A percentile compares a stretch with the other conserved stretches of the same genome.
Conservation (phyloP, 2,113 vertebrate species). For the Poecile atricapillus region DNA sequence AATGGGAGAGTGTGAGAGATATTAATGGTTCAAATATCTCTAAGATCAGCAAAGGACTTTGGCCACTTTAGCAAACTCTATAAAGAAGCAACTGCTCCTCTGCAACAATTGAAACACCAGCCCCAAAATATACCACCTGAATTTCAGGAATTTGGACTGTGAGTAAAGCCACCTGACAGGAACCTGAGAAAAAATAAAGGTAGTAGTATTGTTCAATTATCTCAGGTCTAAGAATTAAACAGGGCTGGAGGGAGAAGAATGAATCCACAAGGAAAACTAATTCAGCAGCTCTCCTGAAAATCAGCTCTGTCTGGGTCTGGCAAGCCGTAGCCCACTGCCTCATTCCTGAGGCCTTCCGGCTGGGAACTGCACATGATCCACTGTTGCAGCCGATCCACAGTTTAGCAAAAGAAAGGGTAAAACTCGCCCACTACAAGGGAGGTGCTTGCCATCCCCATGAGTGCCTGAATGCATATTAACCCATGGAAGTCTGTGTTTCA, state of each 20-base stretch:
- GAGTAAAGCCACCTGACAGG: neutral
- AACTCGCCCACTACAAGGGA: neutral
- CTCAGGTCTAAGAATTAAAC: neutral
- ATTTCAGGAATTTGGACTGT: neutral
- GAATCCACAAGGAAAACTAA: neutral
- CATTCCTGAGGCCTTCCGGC: accelerated
- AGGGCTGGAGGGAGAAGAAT: neutral
- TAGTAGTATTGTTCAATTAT: no score
- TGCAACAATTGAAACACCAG: neutral
- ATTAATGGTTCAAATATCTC: neutral
- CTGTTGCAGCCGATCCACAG: neutral
- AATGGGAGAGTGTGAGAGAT: neutral
- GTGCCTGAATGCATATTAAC: accelerated
- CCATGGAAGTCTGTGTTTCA: neutral
- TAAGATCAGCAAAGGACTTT: neutral
- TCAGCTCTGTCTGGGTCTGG: neutral
- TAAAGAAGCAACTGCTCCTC: neutral
- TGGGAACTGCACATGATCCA: neutral
- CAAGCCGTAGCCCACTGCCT: neutral
- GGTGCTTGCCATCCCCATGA: no score
- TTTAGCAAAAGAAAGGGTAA: neutral
- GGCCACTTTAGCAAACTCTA: neutral
- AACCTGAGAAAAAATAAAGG: neutral
- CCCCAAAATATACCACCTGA: neutral
- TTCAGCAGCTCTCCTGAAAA: neutral